Percentiles rank a stretch among this genome's conserved stretches.
phyloP scores from a whole-genome alignment of 2,113 vertebrate genomes.

The Platysternon megacephalum region DNA sequence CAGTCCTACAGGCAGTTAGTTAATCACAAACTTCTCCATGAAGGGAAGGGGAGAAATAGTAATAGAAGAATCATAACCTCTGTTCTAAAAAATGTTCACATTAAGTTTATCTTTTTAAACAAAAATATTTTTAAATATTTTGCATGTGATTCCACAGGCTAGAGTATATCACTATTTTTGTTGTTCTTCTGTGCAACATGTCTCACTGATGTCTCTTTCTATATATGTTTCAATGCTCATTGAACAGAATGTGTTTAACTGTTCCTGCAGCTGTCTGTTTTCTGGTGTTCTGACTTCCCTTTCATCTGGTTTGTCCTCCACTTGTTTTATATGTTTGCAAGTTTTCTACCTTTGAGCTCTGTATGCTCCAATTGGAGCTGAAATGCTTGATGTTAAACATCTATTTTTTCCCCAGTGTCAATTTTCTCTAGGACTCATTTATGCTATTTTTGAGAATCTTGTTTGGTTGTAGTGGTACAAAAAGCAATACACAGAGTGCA shows the following conservation, averaged over 20 bases:
- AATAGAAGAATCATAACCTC: neutral
- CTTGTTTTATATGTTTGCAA: neutral
- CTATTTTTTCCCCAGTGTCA: neutral
- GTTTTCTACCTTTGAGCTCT: neutral
- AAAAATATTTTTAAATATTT: neutral
- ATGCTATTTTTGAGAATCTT: neutral
- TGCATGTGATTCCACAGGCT: accelerated
- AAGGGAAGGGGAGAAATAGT: neutral
- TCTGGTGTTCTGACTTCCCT: neutral
- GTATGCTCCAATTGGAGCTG: neutral
- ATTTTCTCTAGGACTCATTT: accelerated
- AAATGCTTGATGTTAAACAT: neutral
- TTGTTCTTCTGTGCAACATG: neutral
- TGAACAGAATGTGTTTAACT: too few relatives aligned
- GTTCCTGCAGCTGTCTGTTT: neutral
- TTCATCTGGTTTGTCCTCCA: neutral
- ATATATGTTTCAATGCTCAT: neutral
- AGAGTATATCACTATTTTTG: neutral
- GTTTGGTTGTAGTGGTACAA: neutral
- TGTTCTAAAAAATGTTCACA: accelerated
- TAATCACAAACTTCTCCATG: neutral
- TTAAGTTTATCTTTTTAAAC: neutral
- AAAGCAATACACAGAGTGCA: neutral
- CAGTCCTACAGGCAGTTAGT: neutral
- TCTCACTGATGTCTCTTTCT: neutral